phyloP scores from a whole-genome alignment of 2,888 invertebrate genomes.

The Dicycla oo region DNA sequence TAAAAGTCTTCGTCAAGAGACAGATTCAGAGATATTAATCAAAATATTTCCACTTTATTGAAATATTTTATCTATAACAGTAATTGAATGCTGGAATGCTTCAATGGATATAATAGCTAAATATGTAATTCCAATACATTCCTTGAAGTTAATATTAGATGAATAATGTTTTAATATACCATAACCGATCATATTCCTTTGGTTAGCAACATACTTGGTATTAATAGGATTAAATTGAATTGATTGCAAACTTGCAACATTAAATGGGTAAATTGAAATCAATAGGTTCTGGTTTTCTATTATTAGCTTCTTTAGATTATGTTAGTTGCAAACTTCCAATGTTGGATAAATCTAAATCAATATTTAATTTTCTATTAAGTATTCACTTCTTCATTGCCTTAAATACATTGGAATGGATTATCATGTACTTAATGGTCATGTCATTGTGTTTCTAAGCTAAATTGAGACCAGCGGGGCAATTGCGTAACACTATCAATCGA shows the following conservation, averaged over 20 bases:
- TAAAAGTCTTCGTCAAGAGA: slow-evolving; percentile 34
- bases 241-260: neutral
- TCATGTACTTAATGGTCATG: neutral
- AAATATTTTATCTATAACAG: slow-evolving; percentile 56
- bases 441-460: neutral
- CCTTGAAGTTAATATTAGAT: slow-evolving; percentile 7
- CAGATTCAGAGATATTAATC: slow-evolving; percentile 46
- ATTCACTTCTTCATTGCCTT: neutral
- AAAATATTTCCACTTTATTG: slow-evolving; percentile 50
- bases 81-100: slow-evolving; percentile 32
- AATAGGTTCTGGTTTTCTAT: neutral
- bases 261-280: neutral
- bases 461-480: too few relatives aligned
- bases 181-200: slow-evolving; percentile 5
- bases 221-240: neutral
- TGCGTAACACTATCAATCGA: too few relatives aligned
- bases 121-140: slow-evolving; percentile 27
- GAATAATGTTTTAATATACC: slow-evolving; percentile 16
- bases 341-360: neutral
- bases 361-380: neutral
- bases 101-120: slow-evolving; percentile 26
- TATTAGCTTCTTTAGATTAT: neutral
- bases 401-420: neutral
- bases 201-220: neutral
- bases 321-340: neutral